Base-by-base conservation (phyloP, 2,888 invertebrate genomes). In the Polylopha cassiicola region DNA sequence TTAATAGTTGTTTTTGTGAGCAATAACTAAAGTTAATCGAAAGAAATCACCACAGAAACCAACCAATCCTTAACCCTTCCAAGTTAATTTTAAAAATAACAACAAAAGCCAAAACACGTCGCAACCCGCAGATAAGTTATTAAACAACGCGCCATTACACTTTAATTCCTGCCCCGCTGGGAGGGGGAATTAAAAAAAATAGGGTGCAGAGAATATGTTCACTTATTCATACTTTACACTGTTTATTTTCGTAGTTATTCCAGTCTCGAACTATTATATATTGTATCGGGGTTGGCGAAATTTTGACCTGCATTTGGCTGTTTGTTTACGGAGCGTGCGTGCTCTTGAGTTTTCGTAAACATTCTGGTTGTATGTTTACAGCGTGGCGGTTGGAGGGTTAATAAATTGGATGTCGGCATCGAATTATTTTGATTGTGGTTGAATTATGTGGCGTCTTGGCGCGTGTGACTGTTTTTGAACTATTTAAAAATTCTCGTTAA, bases 121-220 rank as follows among this genome's bases (percentile, higher is more conserved):
- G 58, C 58, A 46, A 69, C 78, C 82, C 84, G 73, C 81, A 80
- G 80, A 82, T 76, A 78, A 80, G 64, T 79, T 80, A 82, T 80
- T 79, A 82, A 82, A 74, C 76, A 78, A 67, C 68, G 81, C 79
- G 71, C 82, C 81, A 84, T 84, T 85, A 82, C 79, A 71, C 77
- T 75, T 81, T 79, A 81, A 82, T 82, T 78, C 75, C 67, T 69
- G 59, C 57, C 79, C 81, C 65, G 69, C 68, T 71, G 84, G 81
- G 80, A 78, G 67, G 51, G 58, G 59, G 29, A 10, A 11, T n/a
- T n/a, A n/a, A n/a, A n/a, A n/a, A n/a, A 13, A 18, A 13, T 11
- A 34, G 33, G 33, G 33, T 34, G 23, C 18, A 29, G n/a, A n/a
- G 63, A 69, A 69, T 67, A 65, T 58, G 69, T 66, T 78, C 69